Base-by-base conservation (phyloP, 2,113 vertebrate species). In the Potamarius usumacintae region DNA sequence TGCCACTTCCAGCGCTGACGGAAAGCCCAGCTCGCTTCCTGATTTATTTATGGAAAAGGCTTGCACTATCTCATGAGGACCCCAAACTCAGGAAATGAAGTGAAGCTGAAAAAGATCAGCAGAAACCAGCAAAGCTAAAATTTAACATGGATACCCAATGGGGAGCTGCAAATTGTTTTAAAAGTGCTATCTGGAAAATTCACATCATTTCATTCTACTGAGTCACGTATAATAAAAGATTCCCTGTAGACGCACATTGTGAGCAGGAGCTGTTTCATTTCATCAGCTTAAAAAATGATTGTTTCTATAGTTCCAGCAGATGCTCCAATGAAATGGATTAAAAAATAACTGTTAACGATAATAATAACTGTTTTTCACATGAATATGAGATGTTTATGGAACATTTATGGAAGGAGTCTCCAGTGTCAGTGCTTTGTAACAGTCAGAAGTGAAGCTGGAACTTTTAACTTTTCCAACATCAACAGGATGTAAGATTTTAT, bases 41-140 rank as follows among this genome's bases (percentile, higher is more conserved):
- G 82, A 84, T n/a, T 88, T 89, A 85, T 87, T 89, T 85, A 82
- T 82, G 84, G 85, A 42, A 80, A 76, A 81, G 15, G 22, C 48
- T 81, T 69, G 69, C 53, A 65, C 57, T 87, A 22, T 27, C 76
- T 55, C n/a, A 80, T 69, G 76, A 50, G 76, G 69, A 85, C 67
- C 17, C 42, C 15, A 34, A 34, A 72, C 18, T 85, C 15, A 22
- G 30, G 10, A 20, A 34, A 86, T 62, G 8, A 69, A 72, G 57
- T 42, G 25, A 60, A 77, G 58, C 57, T n/a, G 48, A 52, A 79
- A 79, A 67, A 55, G 71, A 62, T 78, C 12, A 78, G 76, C 9
- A 25, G 12, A 4, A 22, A 12, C 20, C 20, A 76, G 74, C 74
- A 27, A 11, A n/a, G 48, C 74, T 77, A 7, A 27, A 27, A 55